These are phyloP conservation scores for Drosophila ironensis DNA, from an alignment of 1,140 invertebrate species.

Conservation along the genomic window DNA sequence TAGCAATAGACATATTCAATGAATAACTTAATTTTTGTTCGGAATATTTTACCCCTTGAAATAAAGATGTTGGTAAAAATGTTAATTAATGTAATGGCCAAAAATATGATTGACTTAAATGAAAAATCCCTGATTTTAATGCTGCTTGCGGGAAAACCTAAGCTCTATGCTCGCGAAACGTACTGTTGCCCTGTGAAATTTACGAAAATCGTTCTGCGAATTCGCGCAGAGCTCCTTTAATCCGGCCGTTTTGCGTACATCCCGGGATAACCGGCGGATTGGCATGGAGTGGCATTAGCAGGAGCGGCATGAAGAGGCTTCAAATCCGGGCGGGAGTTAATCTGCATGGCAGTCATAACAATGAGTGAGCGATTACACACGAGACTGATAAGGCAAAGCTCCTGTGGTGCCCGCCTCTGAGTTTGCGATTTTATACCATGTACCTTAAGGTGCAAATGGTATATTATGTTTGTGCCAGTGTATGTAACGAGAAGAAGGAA, in stretches of 20 bases:
- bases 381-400: constrained; percentile 27
- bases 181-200: neutral
- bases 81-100: neutral
- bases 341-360: constrained; percentile 41
- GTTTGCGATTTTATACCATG: too few relatives aligned
- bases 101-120: too few relatives aligned
- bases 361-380: constrained; percentile 39
- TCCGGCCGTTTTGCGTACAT: neutral
- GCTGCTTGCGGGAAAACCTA: neutral
- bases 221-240: neutral
- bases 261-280: neutral
- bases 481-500: too few relatives aligned
- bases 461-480: too few relatives aligned
- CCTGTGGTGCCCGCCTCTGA: neutral
- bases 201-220: constrained; percentile 7
- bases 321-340: constrained; percentile 6
- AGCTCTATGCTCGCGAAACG: neutral
- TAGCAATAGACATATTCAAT: too few relatives aligned
- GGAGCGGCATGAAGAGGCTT: neutral
- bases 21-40: too few relatives aligned
- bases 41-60: too few relatives aligned
- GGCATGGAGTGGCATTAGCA: neutral
- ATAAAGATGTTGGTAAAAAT: too few relatives aligned
- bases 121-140: neutral
- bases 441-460: too few relatives aligned